phyloP scores from a whole-genome alignment of 2,797 vertebrate species.

The Falco rusticolus region DNA sequence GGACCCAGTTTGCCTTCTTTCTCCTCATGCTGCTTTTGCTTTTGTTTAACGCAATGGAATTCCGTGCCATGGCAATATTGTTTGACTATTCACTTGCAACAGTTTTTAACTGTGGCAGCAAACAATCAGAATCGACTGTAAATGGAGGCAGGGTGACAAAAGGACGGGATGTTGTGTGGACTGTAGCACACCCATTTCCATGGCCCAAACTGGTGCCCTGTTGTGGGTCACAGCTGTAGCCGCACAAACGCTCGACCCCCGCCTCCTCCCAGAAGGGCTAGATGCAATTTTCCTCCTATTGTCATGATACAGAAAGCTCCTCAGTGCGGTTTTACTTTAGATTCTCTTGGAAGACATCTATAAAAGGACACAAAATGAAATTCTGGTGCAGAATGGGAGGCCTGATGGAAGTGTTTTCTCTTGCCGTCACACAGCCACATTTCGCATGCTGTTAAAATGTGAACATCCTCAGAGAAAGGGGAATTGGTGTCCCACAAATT shows the following conservation, averaged over 20 bases:
- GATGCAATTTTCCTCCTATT: background rate
- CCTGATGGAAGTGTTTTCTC: background rate
- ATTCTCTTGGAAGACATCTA: background rate
- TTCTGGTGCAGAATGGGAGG: background rate
- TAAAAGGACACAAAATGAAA: background rate
- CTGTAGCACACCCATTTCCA: background rate
- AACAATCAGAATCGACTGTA: background rate
- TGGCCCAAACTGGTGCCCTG: background rate
- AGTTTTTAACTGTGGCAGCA: background rate
- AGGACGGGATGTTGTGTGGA: background rate
- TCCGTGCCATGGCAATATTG: rapidly evolving
- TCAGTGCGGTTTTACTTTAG: background rate
- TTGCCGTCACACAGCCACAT: background rate
- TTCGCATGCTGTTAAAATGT: background rate
- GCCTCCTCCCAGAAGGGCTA: background rate
- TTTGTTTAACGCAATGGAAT: rapidly evolving
- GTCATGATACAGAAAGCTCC: background rate
- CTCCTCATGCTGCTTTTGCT: background rate
- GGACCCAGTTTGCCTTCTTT: background rate
- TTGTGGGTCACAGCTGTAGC: background rate
- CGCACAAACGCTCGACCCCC: rapidly evolving
- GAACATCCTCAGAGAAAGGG: background rate
- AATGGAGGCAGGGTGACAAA: background rate
- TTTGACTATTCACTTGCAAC: rapidly evolving
- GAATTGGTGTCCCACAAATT: background rate